Evolutionary conservation across 2,888 invertebrate genomes (phyloP).

Genomic region (Drosophila robusta): DNA sequence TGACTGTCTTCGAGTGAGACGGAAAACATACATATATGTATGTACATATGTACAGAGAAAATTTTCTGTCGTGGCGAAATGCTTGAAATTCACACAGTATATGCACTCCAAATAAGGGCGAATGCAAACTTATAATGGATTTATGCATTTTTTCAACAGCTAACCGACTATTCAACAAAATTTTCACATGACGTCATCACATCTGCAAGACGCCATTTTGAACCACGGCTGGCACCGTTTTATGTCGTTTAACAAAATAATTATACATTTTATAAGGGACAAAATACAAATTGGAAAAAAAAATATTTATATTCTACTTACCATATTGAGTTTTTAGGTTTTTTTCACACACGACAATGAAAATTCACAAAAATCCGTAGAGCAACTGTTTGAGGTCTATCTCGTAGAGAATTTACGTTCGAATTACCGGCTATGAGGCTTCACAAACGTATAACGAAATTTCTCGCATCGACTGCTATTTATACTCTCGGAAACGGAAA

Average conservation of each 20-base stretch:
- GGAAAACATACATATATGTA: background rate
- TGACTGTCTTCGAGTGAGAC: constrained; percentile 9
- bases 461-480: constrained; percentile 86
- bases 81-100: background rate
- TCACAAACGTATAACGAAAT: constrained; percentile 89
- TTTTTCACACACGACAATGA: constrained; percentile 76
- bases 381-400: constrained; percentile 47
- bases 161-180: background rate
- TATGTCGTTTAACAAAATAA: too few species aligned
- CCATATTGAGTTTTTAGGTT: constrained; percentile 81
- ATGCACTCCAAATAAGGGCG: too few species aligned
- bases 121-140: background rate
- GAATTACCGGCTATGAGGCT: constrained; percentile 89
- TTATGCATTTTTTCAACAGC: background rate
- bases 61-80: background rate
- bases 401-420: constrained; percentile 84
- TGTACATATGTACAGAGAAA: background rate
- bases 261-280: background rate
- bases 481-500: constrained; percentile 85
- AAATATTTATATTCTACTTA: constrained; percentile 60
- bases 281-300: background rate
- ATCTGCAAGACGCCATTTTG: constrained; percentile 54
- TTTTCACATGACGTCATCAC: constrained; percentile 64
- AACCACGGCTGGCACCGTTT: background rate
- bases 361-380: constrained; percentile 70